Base-by-base conservation (phyloP, 1,140 invertebrate species). In the Hyles vespertilio region DNA sequence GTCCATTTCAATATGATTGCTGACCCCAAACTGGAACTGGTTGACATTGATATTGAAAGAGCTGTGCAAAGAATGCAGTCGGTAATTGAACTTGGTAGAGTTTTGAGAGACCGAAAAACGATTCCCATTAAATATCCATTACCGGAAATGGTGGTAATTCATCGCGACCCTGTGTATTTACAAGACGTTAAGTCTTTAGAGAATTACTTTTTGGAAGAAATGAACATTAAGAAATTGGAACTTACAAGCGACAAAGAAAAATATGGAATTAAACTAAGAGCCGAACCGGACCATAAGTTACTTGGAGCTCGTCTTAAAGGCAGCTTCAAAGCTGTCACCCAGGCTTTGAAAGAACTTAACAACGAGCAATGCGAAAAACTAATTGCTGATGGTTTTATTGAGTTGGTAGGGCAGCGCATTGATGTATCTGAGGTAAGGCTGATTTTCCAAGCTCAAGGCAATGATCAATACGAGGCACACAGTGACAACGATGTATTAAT, bases 41-140 rank as follows among this genome's bases (percentile, higher is more conserved):
- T 99, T 51, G 92, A 99, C 82, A 91, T 91, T 61, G 91, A 94
- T 40, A 98, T 99, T 59, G 99, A 99, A 89, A 91, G 93, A 61
- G 94, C 97, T 55, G 97, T 99, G 0, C 91, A 93, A 43, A 90
- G 93, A 67, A 99, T 99, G 98, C 98, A 99, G 90, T 93, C 93
- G 12, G 95, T 99, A 6, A 97, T 99, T 66, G 98, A 99, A 83
- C 82, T 99, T 3, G 98, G 98, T 5, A 92, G 99, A 65, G 93
- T 99, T 7, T 90, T 99, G 50, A 90, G 99, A 55, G 98, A 99
- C 78, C 92, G 98, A 40, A 96, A 97, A 84, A 98, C 96, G 1
- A 92, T 99, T 57, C 98, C 98, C 0, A 92, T 98, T 0, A 99
- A 99, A 90, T 99, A 99, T 90, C 99, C 99, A 0, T 86, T 99